Base-by-base conservation (phyloP, 1,140 invertebrate species). In the Galendromus occidentalis region DNA sequence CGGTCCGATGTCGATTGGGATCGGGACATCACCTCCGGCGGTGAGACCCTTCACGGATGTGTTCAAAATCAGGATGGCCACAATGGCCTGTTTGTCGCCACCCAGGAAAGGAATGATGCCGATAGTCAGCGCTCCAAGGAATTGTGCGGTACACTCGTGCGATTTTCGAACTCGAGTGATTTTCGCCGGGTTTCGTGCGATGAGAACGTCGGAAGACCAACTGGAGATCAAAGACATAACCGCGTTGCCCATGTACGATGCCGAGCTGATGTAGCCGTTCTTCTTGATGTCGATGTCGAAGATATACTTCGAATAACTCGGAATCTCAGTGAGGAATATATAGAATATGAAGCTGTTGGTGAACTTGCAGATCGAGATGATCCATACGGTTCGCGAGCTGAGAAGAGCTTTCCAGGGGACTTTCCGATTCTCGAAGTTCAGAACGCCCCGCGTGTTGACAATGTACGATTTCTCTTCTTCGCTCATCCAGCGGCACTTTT, bases 341-440 rank as follows among this genome's bases (percentile, higher is more conserved):
- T 59, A 59, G 51, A 59, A 59, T 17, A 59, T 59, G 51, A 59
- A 59, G 51, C 51, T 59, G 51, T 59, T 59, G 14, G 51, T 59
- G 14, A 59, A 25, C 51, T 59, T 59, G 51, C 51, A 59, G 51
- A 59, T 29, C 22, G 51, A 59, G 14, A 59, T 59, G 51, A 59
- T 9, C 51, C 51, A 59, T 14, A 59, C 51, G 14, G 51, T 22
- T 17, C 51, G 51, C 1, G 51, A 59, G 2, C n/a, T 59, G 14
- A 59, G 22, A 17, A 59, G 22, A 14, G 12, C 14, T 14, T 29
- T 25, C 51, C 51, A 59, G 51, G 51, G 51, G 14, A 59, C 22
- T 25, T 33, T 59, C 33, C 33, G 14, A 33, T 25, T 59, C 14
- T 59, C 51, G 22, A 59, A 59, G 20, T 22, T 59, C 25, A 25